phyloP scores from a whole-genome alignment of 1,140 invertebrate genomes.

The Cryptotermes secundus region DNA sequence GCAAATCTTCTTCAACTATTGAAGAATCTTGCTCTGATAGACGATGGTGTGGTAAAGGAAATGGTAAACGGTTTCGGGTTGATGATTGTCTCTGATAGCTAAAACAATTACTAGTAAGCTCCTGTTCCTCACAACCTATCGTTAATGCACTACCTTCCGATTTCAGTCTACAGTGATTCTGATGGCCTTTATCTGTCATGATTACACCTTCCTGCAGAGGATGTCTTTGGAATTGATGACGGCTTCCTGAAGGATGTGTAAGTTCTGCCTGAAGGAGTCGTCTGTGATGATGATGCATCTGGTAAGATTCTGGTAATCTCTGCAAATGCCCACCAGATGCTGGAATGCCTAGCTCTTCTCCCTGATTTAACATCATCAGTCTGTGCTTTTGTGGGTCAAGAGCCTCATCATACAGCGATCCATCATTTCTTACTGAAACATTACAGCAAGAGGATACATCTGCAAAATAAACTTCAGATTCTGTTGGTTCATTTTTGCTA shows the following conservation, averaged over 20 bases:
- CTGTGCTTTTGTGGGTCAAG: slow-evolving; percentile 42
- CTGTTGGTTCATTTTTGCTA: slow-evolving; percentile 47
- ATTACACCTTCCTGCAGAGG: background rate
- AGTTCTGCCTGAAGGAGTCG: background rate
- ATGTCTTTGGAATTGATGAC: slow-evolving; percentile 15
- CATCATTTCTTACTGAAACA: slow-evolving; percentile 64
- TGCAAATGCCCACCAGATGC: slow-evolving; percentile 41
- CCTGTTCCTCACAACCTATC: background rate
- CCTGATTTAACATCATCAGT: slow-evolving; percentile 21
- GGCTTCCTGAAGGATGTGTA: background rate
- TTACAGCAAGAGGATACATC: slow-evolving; percentile 84
- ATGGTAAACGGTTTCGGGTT: slow-evolving; percentile 9
- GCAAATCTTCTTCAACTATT: background rate
- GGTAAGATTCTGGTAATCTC: slow-evolving; percentile 39
- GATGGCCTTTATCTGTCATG: background rate
- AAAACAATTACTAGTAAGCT: slow-evolving; percentile 30
- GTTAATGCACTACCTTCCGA: background rate
- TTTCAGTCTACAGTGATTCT: background rate
- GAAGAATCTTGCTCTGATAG: slow-evolving; percentile 23
- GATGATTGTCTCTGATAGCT: slow-evolving; percentile 31
- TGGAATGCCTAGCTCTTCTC: slow-evolving; percentile 35
- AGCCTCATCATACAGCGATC: slow-evolving; percentile 48
- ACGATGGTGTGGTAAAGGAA: slow-evolving; percentile 6
- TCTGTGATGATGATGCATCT: slow-evolving; percentile 41
- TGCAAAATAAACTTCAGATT: slow-evolving; percentile 80